Evolutionary conservation across 2,113 vertebrate genomes (phyloP), one percentile per base, ranked within the genome.

Genomic region (Pipa parva): DNA sequence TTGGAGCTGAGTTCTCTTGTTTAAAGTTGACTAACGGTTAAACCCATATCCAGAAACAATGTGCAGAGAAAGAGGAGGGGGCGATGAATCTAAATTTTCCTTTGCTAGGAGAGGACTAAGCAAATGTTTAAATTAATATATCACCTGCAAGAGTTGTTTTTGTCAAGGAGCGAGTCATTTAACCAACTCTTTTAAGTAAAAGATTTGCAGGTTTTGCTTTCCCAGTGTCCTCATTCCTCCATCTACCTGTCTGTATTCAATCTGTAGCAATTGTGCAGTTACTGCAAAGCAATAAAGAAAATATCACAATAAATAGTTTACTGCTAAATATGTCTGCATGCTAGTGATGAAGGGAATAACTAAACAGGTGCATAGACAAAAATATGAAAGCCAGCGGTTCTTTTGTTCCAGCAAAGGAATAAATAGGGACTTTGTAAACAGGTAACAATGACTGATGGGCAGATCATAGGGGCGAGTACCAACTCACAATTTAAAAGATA

Each of bases 241-340:
- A 25, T 7, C 24, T 54, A 6, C 5, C 9, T 4, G 27, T 54
- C 18, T 33, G 20, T 22, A 18, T 24, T 26, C n/a, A n/a, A n/a
- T 45, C 36, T 22, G 27, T 45, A 49, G 48, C 28, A 31, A 26
- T 10, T 63, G 27, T 22, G 13, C 50, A 62, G 45, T n/a, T 37
- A 52, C 31, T 52, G 28, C 21, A 36, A 63, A 21, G 61, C 17
- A 37, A 37, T 37, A 31, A n/a, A n/a, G n/a, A 52, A 52, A 63
- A 31, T 29, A 25, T 25, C 12, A 49, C 22, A 15, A 17, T 17
- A 11, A 13, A 33, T 5, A 21, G n/a, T 63, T 63, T 51, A 51
- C 48, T 33, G 28, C 29, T 24, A 51, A n/a, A 24, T 52, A 46
- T 22, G 18, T 15, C 49, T 26, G 49, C 49, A 26, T 26, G 13